These are phyloP conservation scores for Diarsia dahlii DNA, from an alignment of 2,888 invertebrate species.

Conservation along the genomic window DNA sequence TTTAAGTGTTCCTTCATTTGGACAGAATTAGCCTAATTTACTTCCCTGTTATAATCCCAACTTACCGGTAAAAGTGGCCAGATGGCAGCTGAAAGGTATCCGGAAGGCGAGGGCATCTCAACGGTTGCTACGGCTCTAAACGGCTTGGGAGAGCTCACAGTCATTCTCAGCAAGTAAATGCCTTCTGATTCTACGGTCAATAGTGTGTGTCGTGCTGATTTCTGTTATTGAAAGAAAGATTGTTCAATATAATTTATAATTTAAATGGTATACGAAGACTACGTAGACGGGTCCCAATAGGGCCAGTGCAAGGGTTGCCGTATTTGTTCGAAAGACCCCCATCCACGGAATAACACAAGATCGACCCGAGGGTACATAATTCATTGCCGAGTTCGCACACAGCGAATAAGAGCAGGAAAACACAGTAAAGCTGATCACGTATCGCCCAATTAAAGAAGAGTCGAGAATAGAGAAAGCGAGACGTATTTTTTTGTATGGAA, in stretches of 20 bases:
- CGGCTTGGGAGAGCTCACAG: conserved; percentile 77
- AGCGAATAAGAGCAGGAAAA: not conserved
- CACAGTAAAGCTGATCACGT: not conserved
- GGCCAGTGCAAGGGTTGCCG: no score
- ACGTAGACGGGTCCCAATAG: no score
- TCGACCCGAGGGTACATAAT: no score
- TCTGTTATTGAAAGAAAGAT: conserved; percentile 63
- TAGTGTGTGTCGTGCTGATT: conserved; percentile 84
- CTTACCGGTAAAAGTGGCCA: conserved; percentile 96
- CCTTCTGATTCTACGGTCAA: conserved; percentile 93
- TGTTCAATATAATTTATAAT: not conserved
- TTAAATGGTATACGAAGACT: no score
- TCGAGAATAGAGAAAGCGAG: no score
- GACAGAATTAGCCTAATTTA: no score
- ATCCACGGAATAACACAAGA: no score
- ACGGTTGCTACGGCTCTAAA: conserved; percentile 92
- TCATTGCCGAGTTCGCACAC: not conserved
- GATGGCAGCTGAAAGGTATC: conserved; percentile 96
- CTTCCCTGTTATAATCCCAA: conserved; percentile 35
- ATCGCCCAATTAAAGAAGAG: not conserved
- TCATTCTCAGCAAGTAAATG: conserved; percentile 91
- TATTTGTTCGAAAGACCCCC: no score
- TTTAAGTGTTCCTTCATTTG: no score
- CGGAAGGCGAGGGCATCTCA: conserved; percentile 94
- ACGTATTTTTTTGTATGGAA: no score